phyloP scores from a whole-genome alignment of 2,888 invertebrate genomes.

The Urechis unicinctus region DNA sequence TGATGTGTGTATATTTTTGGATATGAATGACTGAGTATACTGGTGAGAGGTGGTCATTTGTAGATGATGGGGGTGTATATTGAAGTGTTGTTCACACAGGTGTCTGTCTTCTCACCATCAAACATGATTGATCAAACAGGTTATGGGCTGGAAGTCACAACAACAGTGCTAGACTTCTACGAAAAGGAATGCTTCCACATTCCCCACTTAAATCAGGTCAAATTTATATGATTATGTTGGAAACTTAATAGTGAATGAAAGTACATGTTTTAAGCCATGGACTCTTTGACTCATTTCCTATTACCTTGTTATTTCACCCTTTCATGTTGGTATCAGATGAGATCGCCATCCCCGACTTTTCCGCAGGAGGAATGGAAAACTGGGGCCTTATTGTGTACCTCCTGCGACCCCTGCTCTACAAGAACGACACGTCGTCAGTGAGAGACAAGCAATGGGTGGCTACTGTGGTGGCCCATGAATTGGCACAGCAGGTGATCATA shows the following conservation, averaged over 20 bases:
- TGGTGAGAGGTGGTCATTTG: too few relatives aligned
- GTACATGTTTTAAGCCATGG: too few relatives aligned
- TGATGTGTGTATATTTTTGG: too few relatives aligned
- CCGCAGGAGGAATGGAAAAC: constrained; percentile 50
- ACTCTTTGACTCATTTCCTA: not conserved
- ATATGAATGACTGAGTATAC: too few relatives aligned
- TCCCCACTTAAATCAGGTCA: constrained; percentile 50
- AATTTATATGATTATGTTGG: too few relatives aligned
- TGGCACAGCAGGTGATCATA: constrained; percentile 49
- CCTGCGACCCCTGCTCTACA: constrained; percentile 39
- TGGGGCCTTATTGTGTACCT: constrained; percentile 49
- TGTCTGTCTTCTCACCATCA: constrained; percentile 65
- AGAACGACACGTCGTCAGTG: constrained; percentile 31
- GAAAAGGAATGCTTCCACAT: constrained; percentile 50
- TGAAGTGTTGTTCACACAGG: constrained; percentile 35
- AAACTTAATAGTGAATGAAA: too few relatives aligned
- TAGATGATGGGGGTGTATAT: not conserved
- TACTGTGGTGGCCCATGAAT: constrained; percentile 44
- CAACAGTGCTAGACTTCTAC: constrained; percentile 61
- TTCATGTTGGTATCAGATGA: constrained; percentile 30
- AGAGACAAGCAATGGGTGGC: constrained; percentile 36
- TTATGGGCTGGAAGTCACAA: constrained; percentile 73
- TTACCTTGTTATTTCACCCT: not conserved
- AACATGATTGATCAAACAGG: constrained; percentile 63
- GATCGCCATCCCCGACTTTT: constrained; percentile 48